A percentile compares a stretch with the other conserved stretches of the same genome.
Evolutionary conservation across 2,888 invertebrate genomes (phyloP).

Genomic region (Chaitophorus viminalis): DNA sequence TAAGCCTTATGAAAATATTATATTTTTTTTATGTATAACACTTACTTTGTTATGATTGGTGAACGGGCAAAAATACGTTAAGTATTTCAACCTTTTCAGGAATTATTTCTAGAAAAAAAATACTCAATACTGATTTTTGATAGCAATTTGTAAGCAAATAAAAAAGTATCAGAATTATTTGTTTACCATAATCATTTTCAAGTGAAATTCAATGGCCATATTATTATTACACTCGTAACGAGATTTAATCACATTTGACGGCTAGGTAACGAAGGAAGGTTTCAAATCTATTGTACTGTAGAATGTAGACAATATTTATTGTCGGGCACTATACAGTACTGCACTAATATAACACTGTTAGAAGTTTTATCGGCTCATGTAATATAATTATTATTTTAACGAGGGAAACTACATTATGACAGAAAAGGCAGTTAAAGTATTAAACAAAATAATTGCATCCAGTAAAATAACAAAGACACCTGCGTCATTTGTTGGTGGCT

Average conservation of each 20-base stretch:
- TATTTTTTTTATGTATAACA: neutral
- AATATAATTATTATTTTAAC: conserved; percentile 35
- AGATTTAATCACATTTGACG: conserved; percentile 29
- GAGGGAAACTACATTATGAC: neutral
- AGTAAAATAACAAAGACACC: conserved; percentile 3
- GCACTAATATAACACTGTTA: neutral
- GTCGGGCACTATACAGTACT: neutral
- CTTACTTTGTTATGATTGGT: neutral
- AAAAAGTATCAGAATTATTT: neutral
- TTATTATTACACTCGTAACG: conserved; percentile 16
- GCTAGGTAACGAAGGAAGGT: conserved; percentile 22
- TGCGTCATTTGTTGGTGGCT: conserved; percentile 4
- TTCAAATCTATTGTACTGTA: conserved; percentile 29
- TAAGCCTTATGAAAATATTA: neutral
- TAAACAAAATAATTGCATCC: neutral
- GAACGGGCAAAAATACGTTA: neutral
- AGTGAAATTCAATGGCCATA: conserved; percentile 4
- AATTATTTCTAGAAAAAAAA: neutral
- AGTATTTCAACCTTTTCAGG: neutral
- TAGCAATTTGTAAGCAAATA: neutral
- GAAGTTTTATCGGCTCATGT: neutral
- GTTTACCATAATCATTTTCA: neutral
- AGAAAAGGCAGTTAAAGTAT: neutral
- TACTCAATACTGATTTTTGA: neutral
- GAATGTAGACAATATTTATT: neutral